phyloP scores from a whole-genome alignment of 2,113 vertebrate genomes.

The Mixornis gularis region DNA sequence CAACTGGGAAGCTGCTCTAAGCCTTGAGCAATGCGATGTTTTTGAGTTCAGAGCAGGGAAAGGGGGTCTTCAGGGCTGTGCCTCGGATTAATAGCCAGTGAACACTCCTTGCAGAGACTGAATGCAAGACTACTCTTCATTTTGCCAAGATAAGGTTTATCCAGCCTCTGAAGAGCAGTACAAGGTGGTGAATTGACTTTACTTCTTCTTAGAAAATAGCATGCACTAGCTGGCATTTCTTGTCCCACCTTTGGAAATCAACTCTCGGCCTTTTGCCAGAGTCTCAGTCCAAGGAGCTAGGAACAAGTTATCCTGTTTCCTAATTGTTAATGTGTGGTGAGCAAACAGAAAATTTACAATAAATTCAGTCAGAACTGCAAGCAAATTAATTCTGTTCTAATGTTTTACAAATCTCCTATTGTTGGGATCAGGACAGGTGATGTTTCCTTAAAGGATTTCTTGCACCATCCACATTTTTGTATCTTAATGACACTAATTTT shows the following conservation, averaged over 20 bases:
- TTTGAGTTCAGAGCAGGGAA: neutral
- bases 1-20: neutral
- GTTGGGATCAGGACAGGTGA: neutral
- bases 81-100: neutral
- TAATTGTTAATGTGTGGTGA: neutral
- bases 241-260: neutral
- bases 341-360: neutral
- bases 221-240: neutral
- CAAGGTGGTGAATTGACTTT: neutral
- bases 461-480: neutral
- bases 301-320: neutral
- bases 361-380: neutral
- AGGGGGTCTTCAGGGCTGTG: neutral
- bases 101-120: neutral
- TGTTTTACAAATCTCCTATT: neutral
- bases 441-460: neutral
- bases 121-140: neutral
- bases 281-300: neutral
- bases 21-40: accelerated
- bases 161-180: neutral
- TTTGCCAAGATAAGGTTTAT: neutral
- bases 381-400: neutral
- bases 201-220: neutral
- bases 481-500: neutral
- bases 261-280: neutral